Evolutionary conservation across 1,140 invertebrate species (phyloP).

Genomic region (Zelostemma sp.): DNA sequence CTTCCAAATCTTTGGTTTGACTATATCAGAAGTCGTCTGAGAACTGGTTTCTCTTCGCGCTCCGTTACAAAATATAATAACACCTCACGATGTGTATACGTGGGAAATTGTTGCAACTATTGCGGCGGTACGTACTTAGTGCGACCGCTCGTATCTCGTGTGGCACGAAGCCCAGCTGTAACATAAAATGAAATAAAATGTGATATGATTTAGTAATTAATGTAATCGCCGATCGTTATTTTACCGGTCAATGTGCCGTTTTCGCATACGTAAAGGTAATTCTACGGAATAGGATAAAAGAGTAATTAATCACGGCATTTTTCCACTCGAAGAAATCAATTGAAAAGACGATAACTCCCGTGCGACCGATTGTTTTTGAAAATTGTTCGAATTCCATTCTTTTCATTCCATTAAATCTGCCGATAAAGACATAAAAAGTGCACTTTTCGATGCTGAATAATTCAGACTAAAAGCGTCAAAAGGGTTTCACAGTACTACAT

Average conservation of each 20-base stretch:
- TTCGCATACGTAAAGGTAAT: constrained; percentile 8
- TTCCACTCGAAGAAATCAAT: too few relatives aligned
- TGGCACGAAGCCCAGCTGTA: constrained; percentile 22
- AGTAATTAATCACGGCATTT: too few relatives aligned
- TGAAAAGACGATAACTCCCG: too few relatives aligned
- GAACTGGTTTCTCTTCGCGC: constrained; percentile 46
- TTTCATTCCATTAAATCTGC: too few relatives aligned
- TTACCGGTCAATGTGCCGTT: constrained; percentile 21
- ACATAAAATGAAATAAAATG: constrained; percentile 37
- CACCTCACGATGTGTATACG: constrained; percentile 39
- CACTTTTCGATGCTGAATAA: too few relatives aligned
- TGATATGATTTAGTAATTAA: constrained; percentile 49
- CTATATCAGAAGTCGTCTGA: constrained; percentile 44
- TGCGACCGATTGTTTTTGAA: too few relatives aligned
- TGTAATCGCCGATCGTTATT: constrained; percentile 34
- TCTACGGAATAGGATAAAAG: neutral
- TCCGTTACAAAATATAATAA: constrained; percentile 46
- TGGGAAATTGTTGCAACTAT: constrained; percentile 38
- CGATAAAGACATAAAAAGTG: too few relatives aligned
- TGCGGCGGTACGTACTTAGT: constrained; percentile 18
- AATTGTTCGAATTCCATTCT: too few relatives aligned
- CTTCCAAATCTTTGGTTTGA: constrained; percentile 36
- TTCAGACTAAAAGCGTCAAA: too few relatives aligned
- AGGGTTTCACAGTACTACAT: too few relatives aligned
- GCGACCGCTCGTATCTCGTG: constrained; percentile 23